Evolutionary conservation across 2,888 invertebrate species (phyloP).

Genomic region (Drosophila eohydei): DNA sequence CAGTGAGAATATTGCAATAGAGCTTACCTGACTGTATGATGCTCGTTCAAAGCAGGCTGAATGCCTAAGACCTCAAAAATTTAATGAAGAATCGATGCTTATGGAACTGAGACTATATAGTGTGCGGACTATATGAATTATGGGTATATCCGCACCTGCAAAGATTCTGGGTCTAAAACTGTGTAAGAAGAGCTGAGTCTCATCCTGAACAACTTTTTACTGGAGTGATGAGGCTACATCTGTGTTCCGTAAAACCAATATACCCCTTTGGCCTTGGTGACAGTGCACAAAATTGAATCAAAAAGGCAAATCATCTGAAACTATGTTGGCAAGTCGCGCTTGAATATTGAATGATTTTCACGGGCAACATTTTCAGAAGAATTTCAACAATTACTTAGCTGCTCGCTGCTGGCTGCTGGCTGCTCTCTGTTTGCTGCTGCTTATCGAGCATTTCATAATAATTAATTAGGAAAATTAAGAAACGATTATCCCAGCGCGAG

Average conservation of each 20-base stretch:
- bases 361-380: constrained; percentile 1
- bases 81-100: neutral
- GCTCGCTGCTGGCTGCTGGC: constrained; percentile 49
- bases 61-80: neutral
- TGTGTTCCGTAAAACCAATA: neutral
- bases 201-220: neutral
- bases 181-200: neutral
- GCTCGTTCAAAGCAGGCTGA: neutral
- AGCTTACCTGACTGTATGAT: neutral
- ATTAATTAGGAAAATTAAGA: constrained; percentile 84
- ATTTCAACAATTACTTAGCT: constrained; percentile 75
- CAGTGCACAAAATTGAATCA: neutral
- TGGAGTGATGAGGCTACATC: neutral
- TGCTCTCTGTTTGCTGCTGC: constrained; percentile 26
- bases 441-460: constrained; percentile 81
- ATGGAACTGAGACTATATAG: no score
- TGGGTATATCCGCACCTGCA: neutral
- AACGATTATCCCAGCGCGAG: constrained; percentile 78
- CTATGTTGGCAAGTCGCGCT: constrained; percentile 1
- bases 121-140: no score
- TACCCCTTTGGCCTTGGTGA: neutral
- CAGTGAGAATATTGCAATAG: neutral
- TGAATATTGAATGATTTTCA: constrained; percentile 26
- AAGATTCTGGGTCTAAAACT: neutral
- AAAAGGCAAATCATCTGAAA: constrained; percentile 51